Evolutionary conservation across 2,113 vertebrate species (phyloP).

Genomic region (Dasyurus viverrinus): DNA sequence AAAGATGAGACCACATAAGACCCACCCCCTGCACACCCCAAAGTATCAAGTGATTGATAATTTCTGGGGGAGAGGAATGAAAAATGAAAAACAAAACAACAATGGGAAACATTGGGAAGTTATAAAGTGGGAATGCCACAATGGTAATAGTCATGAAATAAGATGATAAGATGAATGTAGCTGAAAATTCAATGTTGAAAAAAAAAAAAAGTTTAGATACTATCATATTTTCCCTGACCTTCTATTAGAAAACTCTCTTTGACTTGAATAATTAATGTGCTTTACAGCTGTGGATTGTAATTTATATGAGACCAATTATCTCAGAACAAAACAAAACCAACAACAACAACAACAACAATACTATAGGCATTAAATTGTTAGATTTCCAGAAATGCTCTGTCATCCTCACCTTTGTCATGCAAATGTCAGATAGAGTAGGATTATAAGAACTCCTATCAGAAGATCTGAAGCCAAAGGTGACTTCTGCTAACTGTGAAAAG

Average conservation of each 20-base stretch:
- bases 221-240: not conserved
- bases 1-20: not conserved
- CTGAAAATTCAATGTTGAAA: not conserved
- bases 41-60: not conserved
- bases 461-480: not conserved
- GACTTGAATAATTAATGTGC: not conserved
- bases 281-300: not conserved
- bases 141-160: not conserved
- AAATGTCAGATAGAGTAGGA: not conserved
- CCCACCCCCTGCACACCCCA: fast-evolving
- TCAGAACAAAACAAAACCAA: not conserved
- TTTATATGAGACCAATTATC: not conserved
- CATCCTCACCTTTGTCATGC: not conserved
- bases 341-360: too few relatives aligned
- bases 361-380: not conserved
- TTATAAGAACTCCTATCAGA: not conserved
- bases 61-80: not conserved
- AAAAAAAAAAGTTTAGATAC: not conserved
- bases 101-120: not conserved
- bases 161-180: not conserved
- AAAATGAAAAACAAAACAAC: too few relatives aligned
- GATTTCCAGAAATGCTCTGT: not conserved
- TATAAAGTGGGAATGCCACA: not conserved
- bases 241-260: not conserved
- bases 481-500: not conserved